Evolutionary conservation across 2,797 vertebrate species (phyloP).

Genomic region (Microctenopoma steveboyesi): DNA sequence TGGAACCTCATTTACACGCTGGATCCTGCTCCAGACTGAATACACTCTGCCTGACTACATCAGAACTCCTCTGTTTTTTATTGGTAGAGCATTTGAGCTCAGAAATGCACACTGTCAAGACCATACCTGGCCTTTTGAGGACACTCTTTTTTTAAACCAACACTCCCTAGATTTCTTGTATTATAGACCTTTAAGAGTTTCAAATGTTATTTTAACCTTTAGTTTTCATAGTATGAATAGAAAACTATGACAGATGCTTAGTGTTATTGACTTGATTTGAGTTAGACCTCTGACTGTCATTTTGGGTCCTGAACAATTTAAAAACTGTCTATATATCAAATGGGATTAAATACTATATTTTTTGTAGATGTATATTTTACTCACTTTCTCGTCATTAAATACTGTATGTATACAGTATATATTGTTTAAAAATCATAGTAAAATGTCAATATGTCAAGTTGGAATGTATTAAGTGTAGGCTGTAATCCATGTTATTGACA

Average conservation of each 20-base stretch:
- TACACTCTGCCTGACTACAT: conserved; percentile 43
- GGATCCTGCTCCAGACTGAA: conserved; percentile 33
- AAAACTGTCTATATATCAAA: conserved; percentile 62
- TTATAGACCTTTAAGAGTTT: conserved; percentile 41
- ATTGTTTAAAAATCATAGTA: conserved; percentile 59
- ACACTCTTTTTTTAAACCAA: conserved; percentile 48
- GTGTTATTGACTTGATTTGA: conserved; percentile 55
- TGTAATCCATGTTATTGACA: conserved; percentile 64
- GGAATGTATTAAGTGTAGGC: conserved; percentile 65
- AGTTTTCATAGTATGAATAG: conserved; percentile 37
- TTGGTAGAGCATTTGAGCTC: conserved; percentile 29
- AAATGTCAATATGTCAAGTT: conserved; percentile 63
- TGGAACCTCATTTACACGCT: conserved; percentile 58
- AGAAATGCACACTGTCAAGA: conserved; percentile 52
- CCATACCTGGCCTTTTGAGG: conserved; percentile 51
- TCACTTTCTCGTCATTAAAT: conserved; percentile 69
- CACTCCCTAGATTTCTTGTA: conserved; percentile 47
- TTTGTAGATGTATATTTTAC: conserved; percentile 80
- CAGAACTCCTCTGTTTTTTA: conserved; percentile 47
- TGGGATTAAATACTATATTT: conserved; percentile 77
- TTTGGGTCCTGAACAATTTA: conserved; percentile 56
- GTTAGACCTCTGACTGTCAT: conserved; percentile 59
- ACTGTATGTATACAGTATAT: conserved; percentile 49
- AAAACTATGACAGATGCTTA: conserved; percentile 47
- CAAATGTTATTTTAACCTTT: conserved; percentile 53